A percentile compares a stretch with the other conserved stretches of the same genome.
Conservation (phyloP, 2,113 vertebrate genomes). For the Calonectris borealis region DNA sequence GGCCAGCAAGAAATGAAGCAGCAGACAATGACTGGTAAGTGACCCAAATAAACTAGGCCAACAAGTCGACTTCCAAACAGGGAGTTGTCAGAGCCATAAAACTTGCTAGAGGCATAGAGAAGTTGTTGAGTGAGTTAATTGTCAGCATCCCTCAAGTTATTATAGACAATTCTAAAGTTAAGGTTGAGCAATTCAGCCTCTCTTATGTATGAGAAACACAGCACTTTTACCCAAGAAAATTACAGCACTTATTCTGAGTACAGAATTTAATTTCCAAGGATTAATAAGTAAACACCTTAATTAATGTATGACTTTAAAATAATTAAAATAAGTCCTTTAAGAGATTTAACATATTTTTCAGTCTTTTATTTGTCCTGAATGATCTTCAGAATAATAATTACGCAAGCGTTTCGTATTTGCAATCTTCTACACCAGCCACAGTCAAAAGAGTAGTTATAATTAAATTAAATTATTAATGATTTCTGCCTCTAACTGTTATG, state of each 20-base stretch:
- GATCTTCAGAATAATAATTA: conserved; percentile 50
- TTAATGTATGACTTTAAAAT: conserved; percentile 59
- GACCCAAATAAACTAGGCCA: conserved; percentile 45
- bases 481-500: conserved; percentile 41
- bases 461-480: conserved; percentile 62
- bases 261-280: conserved; percentile 47
- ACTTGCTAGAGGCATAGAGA: not conserved
- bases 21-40: conserved; percentile 39
- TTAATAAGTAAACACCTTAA: conserved; percentile 59
- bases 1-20: conserved; percentile 36
- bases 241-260: conserved; percentile 45
- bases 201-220: not conserved
- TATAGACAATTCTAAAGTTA: conserved; percentile 19
- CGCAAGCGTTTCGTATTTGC: not conserved
- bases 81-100: not conserved
- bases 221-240: conserved; percentile 52
- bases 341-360: conserved; percentile 38
- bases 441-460: conserved; percentile 34
- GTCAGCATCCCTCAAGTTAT: conserved; percentile 27
- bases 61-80: not conserved
- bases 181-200: conserved; percentile 31
- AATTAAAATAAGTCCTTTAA: conserved; percentile 52
- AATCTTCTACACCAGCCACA: conserved; percentile 7
- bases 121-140: conserved; percentile 21
- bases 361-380: conserved; percentile 45